Evolutionary conservation across 2,797 vertebrate species (phyloP), one percentile per base, ranked within the genome.

Genomic region (Cyclura pinguis): DNA sequence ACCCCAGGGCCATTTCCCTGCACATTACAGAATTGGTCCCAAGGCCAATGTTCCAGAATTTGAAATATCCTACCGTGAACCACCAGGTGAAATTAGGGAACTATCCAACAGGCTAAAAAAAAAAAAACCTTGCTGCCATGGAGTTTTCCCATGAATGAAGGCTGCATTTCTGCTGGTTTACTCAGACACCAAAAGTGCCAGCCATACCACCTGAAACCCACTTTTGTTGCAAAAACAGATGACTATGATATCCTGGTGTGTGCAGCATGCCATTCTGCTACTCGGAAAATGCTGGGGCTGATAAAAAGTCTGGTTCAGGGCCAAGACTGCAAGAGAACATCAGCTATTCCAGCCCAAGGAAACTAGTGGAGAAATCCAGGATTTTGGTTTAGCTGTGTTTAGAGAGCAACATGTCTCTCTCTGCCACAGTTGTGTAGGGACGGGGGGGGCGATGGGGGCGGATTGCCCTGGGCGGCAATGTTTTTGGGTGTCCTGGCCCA

Each of bases 81-180:
- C 92, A 73, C n/a, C 82, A 12, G 35, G 18, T 85, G 82, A 80
- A 57, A 62, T 77, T 80, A 52, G 35, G 35, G 87, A 91, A 72
- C 73, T 84, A 77, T 24, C 73, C 85, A 84, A 55, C 57, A 76
- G n/a, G 35, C 42, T 52, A 55, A 78, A 14, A 67, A 64, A 59
- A 59, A 42, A 47, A 47, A 47, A 3, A 47, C 18, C 6, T 38
- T 57, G 55, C 35, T 57, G 62, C 73, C 47, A 24, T 67, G 27
- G n/a, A 20, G 32, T 50, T 92, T 59, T 35, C 47, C 86, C 62
- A 69, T 6, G 3, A 57, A 59, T 38, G 85, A 0, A 3, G 0
- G 38, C 81, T 88, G 81, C 50, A 86, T 90, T 92, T 93, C 35
- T 2, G 1, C 74, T 88, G 3, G 83, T 50, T 47, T 69, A 3